Evolutionary conservation across 1,140 invertebrate genomes (phyloP).

Genomic region (Pararge aegeria): DNA sequence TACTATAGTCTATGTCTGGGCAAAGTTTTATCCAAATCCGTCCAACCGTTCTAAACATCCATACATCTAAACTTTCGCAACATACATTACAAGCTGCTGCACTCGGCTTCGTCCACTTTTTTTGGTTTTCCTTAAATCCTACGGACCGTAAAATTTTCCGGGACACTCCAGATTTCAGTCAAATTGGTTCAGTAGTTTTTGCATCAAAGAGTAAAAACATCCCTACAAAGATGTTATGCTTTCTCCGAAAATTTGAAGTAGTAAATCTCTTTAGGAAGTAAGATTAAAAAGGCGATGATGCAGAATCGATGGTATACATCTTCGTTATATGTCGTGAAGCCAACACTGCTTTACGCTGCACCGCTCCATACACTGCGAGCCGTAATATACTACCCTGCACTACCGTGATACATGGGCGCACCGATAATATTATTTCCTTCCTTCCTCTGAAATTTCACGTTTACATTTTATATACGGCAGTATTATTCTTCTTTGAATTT

Average conservation of each 20-base stretch:
- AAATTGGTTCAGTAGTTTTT: no score
- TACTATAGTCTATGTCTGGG: no score
- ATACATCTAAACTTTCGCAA: no score
- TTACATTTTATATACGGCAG: slow-evolving; percentile 10
- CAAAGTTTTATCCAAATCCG: no score
- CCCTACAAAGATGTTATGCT: no score
- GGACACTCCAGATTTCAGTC: no score
- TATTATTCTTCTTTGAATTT: slow-evolving; percentile 16
- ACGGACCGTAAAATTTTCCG: no score
- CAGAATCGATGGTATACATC: not conserved
- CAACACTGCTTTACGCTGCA: not conserved
- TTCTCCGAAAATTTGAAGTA: not conserved
- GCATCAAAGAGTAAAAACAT: no score
- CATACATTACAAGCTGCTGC: no score
- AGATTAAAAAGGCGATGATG: slow-evolving; percentile 3
- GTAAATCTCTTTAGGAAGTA: not conserved
- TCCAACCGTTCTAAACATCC: no score
- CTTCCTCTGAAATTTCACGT: slow-evolving; percentile 18
- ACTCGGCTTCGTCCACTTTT: no score
- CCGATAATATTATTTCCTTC: slow-evolving; percentile 21
- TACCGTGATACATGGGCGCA: slow-evolving; percentile 16
- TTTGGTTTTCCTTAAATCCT: no score
- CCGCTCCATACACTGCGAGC: not conserved
- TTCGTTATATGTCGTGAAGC: slow-evolving; percentile 3
- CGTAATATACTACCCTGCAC: slow-evolving; percentile 14